Conservation (phyloP, 2,113 vertebrate genomes). For the Lepus europaeus region DNA sequence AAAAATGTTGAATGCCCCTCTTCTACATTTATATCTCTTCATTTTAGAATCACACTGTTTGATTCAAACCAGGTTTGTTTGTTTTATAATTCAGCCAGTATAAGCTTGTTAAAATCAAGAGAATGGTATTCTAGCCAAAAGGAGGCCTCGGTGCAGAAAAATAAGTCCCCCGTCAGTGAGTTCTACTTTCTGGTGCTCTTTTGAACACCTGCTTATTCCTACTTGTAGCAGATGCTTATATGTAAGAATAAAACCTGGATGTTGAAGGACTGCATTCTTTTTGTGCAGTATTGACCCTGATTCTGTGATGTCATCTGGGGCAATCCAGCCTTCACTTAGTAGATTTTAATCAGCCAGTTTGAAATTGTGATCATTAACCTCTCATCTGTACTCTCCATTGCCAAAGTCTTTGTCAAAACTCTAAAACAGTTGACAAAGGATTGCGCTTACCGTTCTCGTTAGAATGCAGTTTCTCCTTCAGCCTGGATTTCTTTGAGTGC, state of each 20-base stretch:
- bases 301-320: not conserved
- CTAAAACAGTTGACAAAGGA: not conserved
- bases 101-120: slow-evolving; percentile 66
- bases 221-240: not conserved
- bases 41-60: slow-evolving; percentile 50
- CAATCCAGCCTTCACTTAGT: not conserved
- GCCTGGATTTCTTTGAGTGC: slow-evolving; percentile 1
- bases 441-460: slow-evolving; percentile 40
- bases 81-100: not conserved
- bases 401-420: slow-evolving; percentile 67
- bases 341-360: not conserved
- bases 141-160: slow-evolving; percentile 18
- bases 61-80: slow-evolving; percentile 25
- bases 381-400: slow-evolving; percentile 42
- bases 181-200: not conserved
- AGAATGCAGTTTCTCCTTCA: not conserved
- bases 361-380: not conserved
- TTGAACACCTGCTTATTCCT: not conserved
- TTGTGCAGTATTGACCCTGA: not conserved
- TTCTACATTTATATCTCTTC: slow-evolving; percentile 30
- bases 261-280: not conserved
- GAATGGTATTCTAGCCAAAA: slow-evolving; percentile 22
- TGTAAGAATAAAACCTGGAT: not conserved
- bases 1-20: not conserved
- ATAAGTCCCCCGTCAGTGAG: not conserved